Conservation (phyloP, 2,888 invertebrate genomes). For the Leptodirus hochenwartii region DNA sequence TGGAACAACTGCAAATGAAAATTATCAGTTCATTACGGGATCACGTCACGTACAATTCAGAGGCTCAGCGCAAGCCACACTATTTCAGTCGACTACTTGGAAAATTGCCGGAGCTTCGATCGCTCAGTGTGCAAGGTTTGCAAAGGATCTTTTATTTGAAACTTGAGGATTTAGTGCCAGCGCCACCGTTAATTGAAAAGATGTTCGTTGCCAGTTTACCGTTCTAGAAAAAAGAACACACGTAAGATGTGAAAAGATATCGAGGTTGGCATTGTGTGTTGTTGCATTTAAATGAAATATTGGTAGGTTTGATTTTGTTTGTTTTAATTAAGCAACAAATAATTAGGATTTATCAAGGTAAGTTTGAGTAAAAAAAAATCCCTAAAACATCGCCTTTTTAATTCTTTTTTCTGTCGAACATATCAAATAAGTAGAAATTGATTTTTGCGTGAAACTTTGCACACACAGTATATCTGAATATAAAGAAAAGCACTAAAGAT, state of each 20-base stretch:
- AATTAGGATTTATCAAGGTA: background rate
- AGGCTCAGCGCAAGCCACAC: constrained; percentile 76
- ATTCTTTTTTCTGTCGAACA: background rate
- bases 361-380: background rate
- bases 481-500: too few species aligned
- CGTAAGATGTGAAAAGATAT: too few species aligned
- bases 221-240: constrained; percentile 44
- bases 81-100: constrained; percentile 87
- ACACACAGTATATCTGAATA: too few species aligned
- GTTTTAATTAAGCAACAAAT: background rate
- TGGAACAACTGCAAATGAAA: constrained; percentile 92
- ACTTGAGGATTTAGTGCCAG: constrained; percentile 78
- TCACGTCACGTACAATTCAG: constrained; percentile 84
- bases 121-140: constrained; percentile 81
- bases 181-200: constrained; percentile 84
- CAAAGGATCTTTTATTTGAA: constrained; percentile 90
- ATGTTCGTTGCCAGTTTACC: constrained; percentile 92
- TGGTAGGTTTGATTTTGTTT: too few species aligned
- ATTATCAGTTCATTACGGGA: constrained; percentile 89
- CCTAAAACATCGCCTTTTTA: background rate
- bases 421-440: background rate
- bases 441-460: too few species aligned
- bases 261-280: too few species aligned
- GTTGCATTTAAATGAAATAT: too few species aligned
- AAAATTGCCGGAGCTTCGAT: constrained; percentile 82